Conservation (phyloP, 2,797 vertebrate species). For the Myoxocephalus aenaeus region DNA sequence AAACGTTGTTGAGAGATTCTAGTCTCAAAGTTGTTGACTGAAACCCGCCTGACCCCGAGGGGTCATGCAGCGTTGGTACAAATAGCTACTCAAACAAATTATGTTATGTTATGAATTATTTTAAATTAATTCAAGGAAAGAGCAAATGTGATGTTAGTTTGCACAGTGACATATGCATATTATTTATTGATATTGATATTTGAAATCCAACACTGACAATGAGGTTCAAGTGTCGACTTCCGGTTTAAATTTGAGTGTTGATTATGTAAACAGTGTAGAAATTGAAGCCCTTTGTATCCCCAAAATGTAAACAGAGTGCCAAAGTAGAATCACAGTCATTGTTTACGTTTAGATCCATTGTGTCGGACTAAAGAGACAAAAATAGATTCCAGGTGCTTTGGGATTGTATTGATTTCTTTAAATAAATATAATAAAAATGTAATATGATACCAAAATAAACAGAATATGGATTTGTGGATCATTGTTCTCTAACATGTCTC, state of each 20-base stretch:
- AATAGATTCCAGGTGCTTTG: background rate
- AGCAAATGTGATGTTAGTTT: too few relatives aligned
- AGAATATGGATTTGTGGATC: background rate
- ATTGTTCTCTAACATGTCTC: background rate
- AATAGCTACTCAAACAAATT: too few relatives aligned
- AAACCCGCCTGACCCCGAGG: too few relatives aligned
- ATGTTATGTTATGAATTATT: too few relatives aligned
- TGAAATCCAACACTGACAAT: background rate
- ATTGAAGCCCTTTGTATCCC: background rate
- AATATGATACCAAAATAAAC: background rate
- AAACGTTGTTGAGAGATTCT: too few relatives aligned
- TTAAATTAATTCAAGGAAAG: too few relatives aligned
- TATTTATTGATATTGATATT: background rate
- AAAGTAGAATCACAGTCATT: background rate
- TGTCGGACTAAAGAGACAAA: background rate
- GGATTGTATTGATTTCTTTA: background rate
- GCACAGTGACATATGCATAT: too few relatives aligned
- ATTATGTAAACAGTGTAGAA: background rate
- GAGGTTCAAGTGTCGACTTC: background rate
- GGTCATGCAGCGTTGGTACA: too few relatives aligned
- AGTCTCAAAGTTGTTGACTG: too few relatives aligned
- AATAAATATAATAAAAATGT: background rate
- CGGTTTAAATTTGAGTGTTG: background rate
- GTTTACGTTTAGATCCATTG: background rate
- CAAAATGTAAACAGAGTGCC: too few relatives aligned